Evolutionary conservation across 35 echinoderm and acorn worm species (phyloP).

Genomic region (Chiridota heheva): DNA sequence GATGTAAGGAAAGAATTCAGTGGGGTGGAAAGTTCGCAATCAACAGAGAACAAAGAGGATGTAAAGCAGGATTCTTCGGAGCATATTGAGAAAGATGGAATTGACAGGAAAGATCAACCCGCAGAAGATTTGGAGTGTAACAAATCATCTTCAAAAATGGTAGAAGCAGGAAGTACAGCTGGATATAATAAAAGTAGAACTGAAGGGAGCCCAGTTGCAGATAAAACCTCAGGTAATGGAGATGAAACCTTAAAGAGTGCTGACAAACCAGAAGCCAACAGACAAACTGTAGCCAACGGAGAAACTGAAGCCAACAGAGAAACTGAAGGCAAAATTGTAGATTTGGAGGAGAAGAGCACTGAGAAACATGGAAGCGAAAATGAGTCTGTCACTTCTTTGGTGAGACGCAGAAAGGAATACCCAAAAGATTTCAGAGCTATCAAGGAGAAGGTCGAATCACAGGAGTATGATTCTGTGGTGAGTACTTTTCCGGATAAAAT

Average conservation of each 20-base stretch:
- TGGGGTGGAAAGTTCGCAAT: no score
- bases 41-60: no score
- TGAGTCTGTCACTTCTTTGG: neutral
- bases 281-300: no score
- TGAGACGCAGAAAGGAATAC: neutral
- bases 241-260: no score
- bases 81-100: no score
- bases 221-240: neutral
- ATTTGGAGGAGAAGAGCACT: neutral
- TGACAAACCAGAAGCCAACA: no score
- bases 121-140: neutral
- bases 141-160: neutral
- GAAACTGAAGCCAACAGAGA: neutral
- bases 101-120: neutral
- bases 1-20: no score
- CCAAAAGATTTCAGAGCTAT: constrained; percentile 66
- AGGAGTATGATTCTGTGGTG: constrained; percentile 71
- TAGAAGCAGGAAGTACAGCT: neutral
- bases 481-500: no score
- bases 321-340: neutral
- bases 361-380: neutral
- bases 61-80: no score
- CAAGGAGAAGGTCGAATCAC: constrained; percentile 56
- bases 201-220: neutral
- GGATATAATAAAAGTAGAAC: neutral